Evolutionary conservation across 64 coral and sea anemone genomes (phyloP).

Genomic region (Actinia equina): DNA sequence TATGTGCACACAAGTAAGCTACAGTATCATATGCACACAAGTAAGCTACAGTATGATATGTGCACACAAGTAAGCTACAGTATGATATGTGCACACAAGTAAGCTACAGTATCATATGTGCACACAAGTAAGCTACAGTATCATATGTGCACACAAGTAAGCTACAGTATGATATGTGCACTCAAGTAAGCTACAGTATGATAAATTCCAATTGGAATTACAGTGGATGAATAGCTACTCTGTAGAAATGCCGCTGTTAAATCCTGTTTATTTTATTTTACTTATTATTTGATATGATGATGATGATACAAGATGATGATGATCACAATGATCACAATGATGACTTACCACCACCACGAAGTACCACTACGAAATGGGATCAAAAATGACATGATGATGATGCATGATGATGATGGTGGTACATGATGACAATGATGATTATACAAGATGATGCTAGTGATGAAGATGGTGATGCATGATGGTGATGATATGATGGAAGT

Average conservation of each 20-base stretch:
- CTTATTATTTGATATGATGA: no score
- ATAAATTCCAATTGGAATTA: no score
- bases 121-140: constrained; percentile 85
- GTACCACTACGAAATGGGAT: no score
- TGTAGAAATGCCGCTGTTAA: no score
- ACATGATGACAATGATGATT: no score
- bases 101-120: constrained; percentile 77
- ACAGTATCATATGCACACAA: constrained; percentile 91
- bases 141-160: constrained; percentile 87
- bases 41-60: constrained; percentile 72
- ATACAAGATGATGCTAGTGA: background rate
- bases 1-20: constrained; percentile 80
- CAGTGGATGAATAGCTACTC: no score
- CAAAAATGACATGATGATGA: no score
- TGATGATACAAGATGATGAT: background rate
- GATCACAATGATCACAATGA: background rate
- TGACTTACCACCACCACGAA: no score
- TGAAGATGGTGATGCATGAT: background rate
- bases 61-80: constrained; percentile 81
- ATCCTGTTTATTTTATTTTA: no score
- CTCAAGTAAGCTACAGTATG: constrained; percentile 70
- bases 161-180: constrained; percentile 64
- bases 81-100: constrained; percentile 89
- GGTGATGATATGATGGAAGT: no score
- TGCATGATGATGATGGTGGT: no score